These are phyloP conservation scores for Dermatemys mawii DNA, from an alignment of 2,113 vertebrate species.

Conservation along the genomic window DNA sequence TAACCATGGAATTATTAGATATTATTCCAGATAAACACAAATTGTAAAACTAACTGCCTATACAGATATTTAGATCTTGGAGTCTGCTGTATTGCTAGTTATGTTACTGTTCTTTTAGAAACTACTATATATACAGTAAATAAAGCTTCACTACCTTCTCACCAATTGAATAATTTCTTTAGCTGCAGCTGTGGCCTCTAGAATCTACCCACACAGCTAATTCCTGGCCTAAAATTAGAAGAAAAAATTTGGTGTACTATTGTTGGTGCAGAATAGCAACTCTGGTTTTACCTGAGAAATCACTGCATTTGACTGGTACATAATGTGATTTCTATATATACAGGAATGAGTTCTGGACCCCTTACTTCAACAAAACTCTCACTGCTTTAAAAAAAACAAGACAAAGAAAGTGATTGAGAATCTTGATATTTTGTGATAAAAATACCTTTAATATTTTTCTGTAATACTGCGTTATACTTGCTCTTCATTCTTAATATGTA, in stretches of 20 bases:
- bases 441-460: neutral
- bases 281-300: neutral
- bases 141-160: neutral
- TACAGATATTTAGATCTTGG: slow-evolving; percentile 1
- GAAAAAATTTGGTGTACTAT: neutral
- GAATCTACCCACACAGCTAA: neutral
- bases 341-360: neutral
- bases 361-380: neutral
- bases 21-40: too few species aligned
- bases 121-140: neutral
- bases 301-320: neutral
- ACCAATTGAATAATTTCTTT: neutral
- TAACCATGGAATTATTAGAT: neutral
- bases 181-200: neutral
- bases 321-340: neutral
- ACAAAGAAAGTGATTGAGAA: neutral
- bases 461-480: too few species aligned
- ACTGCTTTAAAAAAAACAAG: neutral
- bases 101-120: neutral
- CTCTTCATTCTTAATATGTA: too few species aligned
- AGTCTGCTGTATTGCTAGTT: neutral
- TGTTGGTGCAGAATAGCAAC: neutral
- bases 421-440: neutral
- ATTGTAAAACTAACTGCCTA: too few species aligned
- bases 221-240: neutral